Evolutionary conservation across 2,113 vertebrate species (phyloP).

Genomic region (Caranx melampygus): DNA sequence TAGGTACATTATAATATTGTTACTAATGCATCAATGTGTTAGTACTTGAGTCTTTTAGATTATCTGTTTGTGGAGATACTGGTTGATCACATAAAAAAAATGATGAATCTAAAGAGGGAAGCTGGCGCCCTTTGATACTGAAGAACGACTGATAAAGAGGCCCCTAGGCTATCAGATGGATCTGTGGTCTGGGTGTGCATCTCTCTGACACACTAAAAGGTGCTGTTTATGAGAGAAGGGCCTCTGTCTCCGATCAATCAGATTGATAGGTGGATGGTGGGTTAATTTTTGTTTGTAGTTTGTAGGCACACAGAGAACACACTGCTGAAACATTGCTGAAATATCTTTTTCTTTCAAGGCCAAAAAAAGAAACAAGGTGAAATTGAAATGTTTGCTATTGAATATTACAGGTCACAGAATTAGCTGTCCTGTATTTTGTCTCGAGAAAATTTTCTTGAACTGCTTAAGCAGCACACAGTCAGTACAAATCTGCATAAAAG

Average conservation of each 20-base stretch:
- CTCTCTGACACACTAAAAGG: too few relatives aligned
- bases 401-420: conserved; percentile 15
- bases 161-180: not conserved
- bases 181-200: too few relatives aligned
- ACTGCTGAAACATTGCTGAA: not conserved
- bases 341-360: conserved; percentile 4
- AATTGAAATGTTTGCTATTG: not conserved
- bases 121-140: not conserved
- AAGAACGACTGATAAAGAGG: not conserved
- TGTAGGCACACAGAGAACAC: not conserved
- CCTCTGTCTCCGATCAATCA: too few relatives aligned
- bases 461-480: not conserved
- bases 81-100: not conserved
- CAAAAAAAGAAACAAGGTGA: not conserved
- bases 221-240: too few relatives aligned
- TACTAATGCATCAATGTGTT: too few relatives aligned
- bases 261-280: too few relatives aligned
- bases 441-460: conserved; percentile 6
- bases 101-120: not conserved
- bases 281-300: not conserved
- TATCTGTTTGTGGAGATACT: not conserved
- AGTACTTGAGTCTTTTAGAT: too few relatives aligned
- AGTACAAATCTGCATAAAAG: not conserved
- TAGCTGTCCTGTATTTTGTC: not conserved
- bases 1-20: too few relatives aligned